These are phyloP conservation scores for Pseudococcus jackbeardsleyi DNA, from an alignment of 2,888 invertebrate species.

Conservation along the genomic window DNA sequence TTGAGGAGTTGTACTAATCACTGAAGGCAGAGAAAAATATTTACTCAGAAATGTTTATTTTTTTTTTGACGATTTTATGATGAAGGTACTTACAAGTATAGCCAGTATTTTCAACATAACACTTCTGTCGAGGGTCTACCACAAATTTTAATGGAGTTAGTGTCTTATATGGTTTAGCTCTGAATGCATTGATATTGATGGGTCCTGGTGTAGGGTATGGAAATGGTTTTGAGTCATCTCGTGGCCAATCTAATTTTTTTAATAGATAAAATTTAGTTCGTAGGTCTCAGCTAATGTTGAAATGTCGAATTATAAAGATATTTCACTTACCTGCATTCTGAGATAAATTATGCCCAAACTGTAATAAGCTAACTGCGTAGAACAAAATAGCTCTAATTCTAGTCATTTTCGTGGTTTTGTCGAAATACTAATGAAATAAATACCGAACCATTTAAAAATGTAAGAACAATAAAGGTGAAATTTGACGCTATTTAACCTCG, in stretches of 20 bases:
- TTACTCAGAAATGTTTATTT: background rate
- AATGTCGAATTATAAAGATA: too few relatives aligned
- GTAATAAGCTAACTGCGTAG: too few relatives aligned
- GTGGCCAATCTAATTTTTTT: background rate
- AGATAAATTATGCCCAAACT: too few relatives aligned
- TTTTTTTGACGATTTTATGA: background rate
- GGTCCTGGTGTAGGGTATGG: background rate
- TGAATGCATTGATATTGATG: background rate
- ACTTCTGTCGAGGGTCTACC: background rate
- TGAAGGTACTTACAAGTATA: background rate
- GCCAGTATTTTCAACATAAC: background rate
- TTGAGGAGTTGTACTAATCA: background rate
- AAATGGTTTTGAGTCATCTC: background rate
- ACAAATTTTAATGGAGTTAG: background rate
- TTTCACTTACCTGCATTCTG: too few relatives aligned
- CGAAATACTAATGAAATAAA: too few relatives aligned
- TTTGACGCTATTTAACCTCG: too few relatives aligned
- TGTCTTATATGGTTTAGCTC: background rate
- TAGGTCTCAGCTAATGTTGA: too few relatives aligned
- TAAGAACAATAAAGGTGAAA: too few relatives aligned
- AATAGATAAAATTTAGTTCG: background rate
- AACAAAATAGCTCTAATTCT: too few relatives aligned
- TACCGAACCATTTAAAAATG: too few relatives aligned
- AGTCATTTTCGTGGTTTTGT: too few relatives aligned
- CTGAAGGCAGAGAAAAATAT: background rate